These are phyloP conservation scores for Sphyrna mokarran DNA, from an alignment of 2,113 vertebrate genomes.

Conservation along the genomic window DNA sequence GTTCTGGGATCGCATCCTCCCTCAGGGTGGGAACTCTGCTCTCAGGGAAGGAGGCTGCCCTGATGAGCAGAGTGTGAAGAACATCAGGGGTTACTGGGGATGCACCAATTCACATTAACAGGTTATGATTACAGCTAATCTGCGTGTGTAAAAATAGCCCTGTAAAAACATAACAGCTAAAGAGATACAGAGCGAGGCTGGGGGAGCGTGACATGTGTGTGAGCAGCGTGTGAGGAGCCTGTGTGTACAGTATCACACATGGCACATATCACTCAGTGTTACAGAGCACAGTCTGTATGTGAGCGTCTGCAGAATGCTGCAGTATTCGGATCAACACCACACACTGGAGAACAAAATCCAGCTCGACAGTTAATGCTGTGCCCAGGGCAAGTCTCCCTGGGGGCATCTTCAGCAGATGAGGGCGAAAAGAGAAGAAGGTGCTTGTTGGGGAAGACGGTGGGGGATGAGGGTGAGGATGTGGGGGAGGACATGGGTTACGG, in stretches of 20 bases:
- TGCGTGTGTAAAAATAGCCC: constrained; percentile 50
- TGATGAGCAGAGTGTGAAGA: constrained; percentile 43
- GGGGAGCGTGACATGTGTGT: not conserved
- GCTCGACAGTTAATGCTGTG: no score
- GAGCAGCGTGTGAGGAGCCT: not conserved
- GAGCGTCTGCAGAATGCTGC: not conserved
- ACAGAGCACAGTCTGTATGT: not conserved
- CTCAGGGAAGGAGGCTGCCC: constrained; percentile 39
- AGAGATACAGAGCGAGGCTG: not conserved
- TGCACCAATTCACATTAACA: constrained; percentile 52
- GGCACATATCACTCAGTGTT: not conserved
- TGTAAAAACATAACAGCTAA: not conserved
- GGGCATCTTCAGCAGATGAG: no score
- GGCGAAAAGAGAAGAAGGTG: no score
- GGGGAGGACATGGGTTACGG: no score
- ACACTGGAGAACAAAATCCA: not conserved
- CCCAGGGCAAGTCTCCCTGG: not conserved
- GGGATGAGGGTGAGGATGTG: no score
- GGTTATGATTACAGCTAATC: constrained; percentile 61
- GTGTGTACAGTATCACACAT: not conserved
- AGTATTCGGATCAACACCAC: not conserved
- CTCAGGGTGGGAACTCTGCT: not conserved
- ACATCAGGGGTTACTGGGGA: constrained; percentile 44
- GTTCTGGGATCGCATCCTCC: not conserved
- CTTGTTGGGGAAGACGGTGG: no score